Evolutionary conservation across 2,888 invertebrate genomes (phyloP), one percentile per base, ranked within the genome.

Genomic region (Apotomis betuletana): DNA sequence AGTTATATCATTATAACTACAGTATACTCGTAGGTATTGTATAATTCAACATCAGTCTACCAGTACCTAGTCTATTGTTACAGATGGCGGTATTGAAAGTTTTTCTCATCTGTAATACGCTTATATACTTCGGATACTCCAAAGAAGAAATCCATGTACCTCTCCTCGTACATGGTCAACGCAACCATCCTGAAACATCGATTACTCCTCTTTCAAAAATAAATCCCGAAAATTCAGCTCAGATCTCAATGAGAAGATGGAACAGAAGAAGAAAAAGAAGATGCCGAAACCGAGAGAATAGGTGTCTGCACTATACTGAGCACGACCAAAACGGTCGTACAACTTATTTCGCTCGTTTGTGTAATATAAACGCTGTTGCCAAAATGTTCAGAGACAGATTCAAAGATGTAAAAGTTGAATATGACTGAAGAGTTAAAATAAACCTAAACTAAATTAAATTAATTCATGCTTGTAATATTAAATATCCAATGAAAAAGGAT

Each of bases 291-390:
- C 65, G 44, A 27, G 46, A 54, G 6, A 2, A 27, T 27, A 67
- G 38, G 52, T 74, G 69, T 49, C 15, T 79, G 41, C 74, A 71
- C 59, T 79, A 79, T 60, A 65, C 67, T 44, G 79, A 79, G 61
- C 58, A 73, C 3, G 70, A 77, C 15, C 65, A 59, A 36, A 4
- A 52, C 36, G 77, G 76, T 8, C 68, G 51, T 4, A 61, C 60
- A 41, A 67, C 75, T 46, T 79, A 76, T 62, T 52, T 71, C 3
- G 75, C 74, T 51, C 70, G 74, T 69, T 36, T 78, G 5, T 71
- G 76, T 10, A 75, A 69, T 64, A 70, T 79, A 10, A 64, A 67
- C 62, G 77, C 78, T 10, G 77, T 77, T 5, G 77, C 71, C 12
- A 58, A 63, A 10, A 52, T 78, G 41, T 74, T 78, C 6, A 60